Conservation (phyloP, 1,140 invertebrate genomes). For the Dryas iulia region DNA sequence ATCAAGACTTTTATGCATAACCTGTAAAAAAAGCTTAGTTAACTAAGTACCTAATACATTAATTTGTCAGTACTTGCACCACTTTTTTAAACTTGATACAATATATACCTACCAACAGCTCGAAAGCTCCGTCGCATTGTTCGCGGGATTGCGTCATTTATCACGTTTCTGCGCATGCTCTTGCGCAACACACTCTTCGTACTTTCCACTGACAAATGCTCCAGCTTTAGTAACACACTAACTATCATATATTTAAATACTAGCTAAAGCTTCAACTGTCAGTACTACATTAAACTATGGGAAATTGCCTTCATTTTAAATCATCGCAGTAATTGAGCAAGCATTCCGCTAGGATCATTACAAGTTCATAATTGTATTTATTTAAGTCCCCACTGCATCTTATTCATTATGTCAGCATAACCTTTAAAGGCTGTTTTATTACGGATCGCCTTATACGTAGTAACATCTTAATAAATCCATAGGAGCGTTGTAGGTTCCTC, state of each 20-base stretch:
- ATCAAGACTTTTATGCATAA: no score
- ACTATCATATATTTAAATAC: slow-evolving; percentile 26
- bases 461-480: slow-evolving; percentile 33
- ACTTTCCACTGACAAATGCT: slow-evolving; percentile 45
- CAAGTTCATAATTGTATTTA: slow-evolving; percentile 12
- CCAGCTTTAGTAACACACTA: slow-evolving; percentile 45
- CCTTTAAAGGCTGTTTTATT: slow-evolving; percentile 34
- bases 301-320: neutral
- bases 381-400: slow-evolving; percentile 4
- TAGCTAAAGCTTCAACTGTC: slow-evolving; percentile 10
- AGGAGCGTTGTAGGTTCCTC: slow-evolving; percentile 13
- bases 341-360: neutral
- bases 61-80: slow-evolving; percentile 29
- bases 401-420: slow-evolving; percentile 21
- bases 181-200: slow-evolving; percentile 52
- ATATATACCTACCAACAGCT: slow-evolving; percentile 38
- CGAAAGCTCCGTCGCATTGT: slow-evolving; percentile 61
- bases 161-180: slow-evolving; percentile 50
- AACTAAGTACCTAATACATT: neutral
- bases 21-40: neutral
- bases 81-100: slow-evolving; percentile 36
- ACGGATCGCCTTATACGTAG: slow-evolving; percentile 26
- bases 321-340: neutral
- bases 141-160: slow-evolving; percentile 65
- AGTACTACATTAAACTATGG: slow-evolving; percentile 6